Conservation (phyloP, 2,113 vertebrate species). For the Bolborhynchus lineola region DNA sequence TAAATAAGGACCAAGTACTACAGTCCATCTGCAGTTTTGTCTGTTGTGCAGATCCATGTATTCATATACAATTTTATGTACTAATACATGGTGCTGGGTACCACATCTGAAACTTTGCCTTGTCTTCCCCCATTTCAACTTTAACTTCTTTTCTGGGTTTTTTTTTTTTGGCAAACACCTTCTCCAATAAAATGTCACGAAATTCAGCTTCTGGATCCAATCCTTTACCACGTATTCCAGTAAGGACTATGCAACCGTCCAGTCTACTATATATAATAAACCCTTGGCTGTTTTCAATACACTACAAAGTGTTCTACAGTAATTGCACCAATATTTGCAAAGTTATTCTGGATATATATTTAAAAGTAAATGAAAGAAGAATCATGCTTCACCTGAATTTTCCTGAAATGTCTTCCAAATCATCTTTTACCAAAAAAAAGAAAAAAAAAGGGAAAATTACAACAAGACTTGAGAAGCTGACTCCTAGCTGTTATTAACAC, state of each 20-base stretch:
- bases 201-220: not conserved
- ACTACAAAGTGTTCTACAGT: not conserved
- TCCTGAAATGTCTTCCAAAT: not conserved
- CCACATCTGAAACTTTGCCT: not conserved
- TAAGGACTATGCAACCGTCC: accelerated
- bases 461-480: not conserved
- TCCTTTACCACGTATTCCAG: not conserved
- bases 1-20: not conserved
- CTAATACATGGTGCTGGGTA: not conserved
- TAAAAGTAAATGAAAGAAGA: not conserved
- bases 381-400: not conserved
- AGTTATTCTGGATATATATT: not conserved
- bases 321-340: not conserved
- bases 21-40: accelerated
- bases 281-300: accelerated
- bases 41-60: accelerated
- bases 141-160: not conserved
- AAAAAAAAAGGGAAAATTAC: not conserved
- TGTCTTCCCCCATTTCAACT: not conserved
- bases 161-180: not conserved
- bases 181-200: not conserved
- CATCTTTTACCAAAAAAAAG: not conserved
- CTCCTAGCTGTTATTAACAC: not conserved
- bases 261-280: not conserved
- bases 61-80: not conserved